Evolutionary conservation across 2,113 vertebrate species (phyloP), one percentile per base, ranked within the genome.

Genomic region (Morone chrysops): DNA sequence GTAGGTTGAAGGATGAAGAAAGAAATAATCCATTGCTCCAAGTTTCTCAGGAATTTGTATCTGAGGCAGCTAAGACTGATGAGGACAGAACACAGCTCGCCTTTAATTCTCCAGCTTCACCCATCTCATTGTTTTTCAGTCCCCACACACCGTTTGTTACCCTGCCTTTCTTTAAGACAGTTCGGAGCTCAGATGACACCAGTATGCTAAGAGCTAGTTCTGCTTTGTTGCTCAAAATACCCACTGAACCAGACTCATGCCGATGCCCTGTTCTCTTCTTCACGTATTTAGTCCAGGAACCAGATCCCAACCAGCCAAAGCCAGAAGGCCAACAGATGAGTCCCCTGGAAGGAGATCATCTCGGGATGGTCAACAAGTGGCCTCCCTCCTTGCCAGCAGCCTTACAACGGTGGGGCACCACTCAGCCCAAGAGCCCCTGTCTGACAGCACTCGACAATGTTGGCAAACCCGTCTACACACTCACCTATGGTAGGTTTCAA

Each of bases 301-400:
- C 96, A 6, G 97, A 99, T 87, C 98, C 98, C 10, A 97, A 97
- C 90, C 98, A 98, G 93, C 98, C 97, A 20, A 97, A 96, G 92
- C 96, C 97, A 0, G 98, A 98, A 91, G 98, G 98, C 75, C 93
- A 93, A 38, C 95, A 96, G 83, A 96, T 95, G 92, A 95, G 90
- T 10, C 92, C 97, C 57, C 93, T 98, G 8, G 94, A 95, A 47
- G 98, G 98, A 18, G 98, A 98, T 8, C 95, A 96, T 12, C 86
- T 97, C 16, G 95, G 94, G 0, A 78, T 93, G 83, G 95, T 94
- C 48, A 92, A 94, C 47, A 95, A 96, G 70, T 96, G 97, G 96
- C 97, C 97, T 0, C 96, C 95, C 0, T 98, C 97, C 0, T 90
- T 99, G 82, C 92, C 97, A 87, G 95, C 96, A 4, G 96, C 97